Base-by-base conservation (phyloP, 2,113 vertebrate species). In the Hydrochoerus hydrochaeris region DNA sequence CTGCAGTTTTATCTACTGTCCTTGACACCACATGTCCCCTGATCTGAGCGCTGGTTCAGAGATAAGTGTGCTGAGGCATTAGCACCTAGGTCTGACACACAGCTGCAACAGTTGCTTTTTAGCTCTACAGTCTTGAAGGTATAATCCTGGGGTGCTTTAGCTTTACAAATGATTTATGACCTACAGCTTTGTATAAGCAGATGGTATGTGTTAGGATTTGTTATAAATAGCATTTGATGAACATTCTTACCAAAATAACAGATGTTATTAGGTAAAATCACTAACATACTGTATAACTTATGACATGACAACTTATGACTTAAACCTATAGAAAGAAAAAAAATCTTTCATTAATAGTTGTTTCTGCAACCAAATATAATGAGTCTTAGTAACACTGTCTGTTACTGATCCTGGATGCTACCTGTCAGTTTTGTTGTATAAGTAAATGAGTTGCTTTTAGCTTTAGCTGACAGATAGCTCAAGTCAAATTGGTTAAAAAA, bases 371-470 rank as follows among this genome's bases (percentile, higher is more conserved):
- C 54, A 62, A 84, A 73, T 67, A 65, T 95, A 95, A 81, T 62
- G 19, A 77, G 26, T 91, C 91, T 94, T 86, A 63, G 38, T 90
- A 77, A 78, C 63, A 26, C 78, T 24, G 30, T 94, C 19, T 65
- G 9, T 88, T 88, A 78, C 32, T 77, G 22, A 57, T 62, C 63
- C 60, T 52, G 75, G 41, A 85, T 85, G 92, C 38, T 81, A 30
- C 49, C 84, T 58, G 30, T 96, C 90, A 69, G 1, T 85, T 80
- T 75, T 44, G 12, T 87, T 73, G 17, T 54, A 2, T 85, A 81
- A 87, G 19, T 54, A 80, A 97, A 77, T 87, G 41, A 91, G 9
- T 90, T 91, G 35, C 67, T 30, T 73, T 95, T 91, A 94, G n/a
- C 38, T 87, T 19, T 17, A 91, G 24, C 73, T 91, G 93, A 83